Base-by-base conservation (phyloP, 2,797 vertebrate species). In the Lagodon rhomboides region DNA sequence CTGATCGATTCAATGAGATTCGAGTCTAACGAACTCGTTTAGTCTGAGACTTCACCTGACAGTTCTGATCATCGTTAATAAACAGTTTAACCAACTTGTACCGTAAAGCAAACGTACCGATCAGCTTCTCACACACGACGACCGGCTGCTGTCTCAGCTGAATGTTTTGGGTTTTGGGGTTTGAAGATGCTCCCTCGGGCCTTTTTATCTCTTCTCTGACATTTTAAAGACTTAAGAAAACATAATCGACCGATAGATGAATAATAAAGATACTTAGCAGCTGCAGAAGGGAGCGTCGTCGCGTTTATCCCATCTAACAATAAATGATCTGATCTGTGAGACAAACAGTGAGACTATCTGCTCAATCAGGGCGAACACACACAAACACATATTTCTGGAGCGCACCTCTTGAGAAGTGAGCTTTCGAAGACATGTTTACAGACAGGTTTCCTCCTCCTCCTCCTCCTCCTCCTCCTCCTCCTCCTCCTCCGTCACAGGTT, bases 361-460 rank as follows among this genome's bases (percentile, higher is more conserved):
- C 69, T 41, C 22, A 53, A 25, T 16, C 41, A 20, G 3, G 34
- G 20, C 41, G 46, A 61, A 27, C 38, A 47, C 8, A 59, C 46
- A 5, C 18, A 47, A 34, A 15, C 3, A 58, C 34, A 9, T 9
- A 34, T 9, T 59, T 43, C 5, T 30, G 51, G 34, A 80, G 49
- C 13, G 11, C 3, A 46, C 41, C 50, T 61, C 63, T 53, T 53
- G 47, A 73, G 44, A 22, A 66, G 47, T 53, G 12, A 76, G 54
- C 25, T 72, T 27, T 49, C n/a, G 27, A 4, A 27, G 18, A 55
- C 3, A 34, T 0, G 49, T 84, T 60, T 13, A 13, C 62, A 69
- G 64, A 13, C 62, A 69, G 64, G 58, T 75, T 70, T 68, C 49
- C 58, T 65, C 68, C 34, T 9, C 6, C 30, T 7, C 30, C 6